Conservation (phyloP, 2,888 invertebrate species). For the Allygus modestus region DNA sequence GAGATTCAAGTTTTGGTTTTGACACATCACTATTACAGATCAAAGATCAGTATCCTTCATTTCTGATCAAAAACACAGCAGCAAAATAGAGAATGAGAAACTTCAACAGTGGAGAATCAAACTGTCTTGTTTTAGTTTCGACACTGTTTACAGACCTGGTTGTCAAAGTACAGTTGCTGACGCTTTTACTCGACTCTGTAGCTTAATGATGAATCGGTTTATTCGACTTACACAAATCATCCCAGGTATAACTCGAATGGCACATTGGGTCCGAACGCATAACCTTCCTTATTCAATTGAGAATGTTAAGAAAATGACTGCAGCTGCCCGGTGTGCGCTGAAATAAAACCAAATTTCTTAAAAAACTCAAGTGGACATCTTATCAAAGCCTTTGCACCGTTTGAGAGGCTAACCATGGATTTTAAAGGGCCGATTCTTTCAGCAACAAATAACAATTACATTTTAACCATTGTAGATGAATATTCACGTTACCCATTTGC, state of each 20-base stretch:
- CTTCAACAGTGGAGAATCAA: no score
- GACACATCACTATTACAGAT: no score
- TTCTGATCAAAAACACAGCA: no score
- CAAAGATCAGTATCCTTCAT: no score
- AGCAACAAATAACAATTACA: no score
- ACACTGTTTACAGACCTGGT: slow-evolving; percentile 65
- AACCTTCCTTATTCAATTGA: slow-evolving; percentile 66
- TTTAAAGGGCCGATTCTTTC: slow-evolving; percentile 35
- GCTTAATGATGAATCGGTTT: background rate
- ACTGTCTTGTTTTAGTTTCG: slow-evolving; percentile 61
- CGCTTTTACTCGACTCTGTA: slow-evolving; percentile 11
- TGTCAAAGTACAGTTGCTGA: slow-evolving; percentile 61
- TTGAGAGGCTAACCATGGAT: background rate
- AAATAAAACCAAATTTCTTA: slow-evolving; percentile 65
- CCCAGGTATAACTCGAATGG: background rate
- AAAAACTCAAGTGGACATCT: slow-evolving; percentile 11
- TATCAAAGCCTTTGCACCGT: no score
- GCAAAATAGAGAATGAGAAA: no score
- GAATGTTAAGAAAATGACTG: slow-evolving; percentile 62
- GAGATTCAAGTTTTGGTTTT: no score
- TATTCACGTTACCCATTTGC: no score
- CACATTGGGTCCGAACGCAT: slow-evolving; percentile 65
- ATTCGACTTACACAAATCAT: no score
- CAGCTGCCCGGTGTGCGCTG: slow-evolving; percentile 65
- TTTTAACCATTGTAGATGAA: no score